These are phyloP conservation scores for Siniperca chuatsi DNA, from an alignment of 2,113 vertebrate genomes.

Conservation along the genomic window DNA sequence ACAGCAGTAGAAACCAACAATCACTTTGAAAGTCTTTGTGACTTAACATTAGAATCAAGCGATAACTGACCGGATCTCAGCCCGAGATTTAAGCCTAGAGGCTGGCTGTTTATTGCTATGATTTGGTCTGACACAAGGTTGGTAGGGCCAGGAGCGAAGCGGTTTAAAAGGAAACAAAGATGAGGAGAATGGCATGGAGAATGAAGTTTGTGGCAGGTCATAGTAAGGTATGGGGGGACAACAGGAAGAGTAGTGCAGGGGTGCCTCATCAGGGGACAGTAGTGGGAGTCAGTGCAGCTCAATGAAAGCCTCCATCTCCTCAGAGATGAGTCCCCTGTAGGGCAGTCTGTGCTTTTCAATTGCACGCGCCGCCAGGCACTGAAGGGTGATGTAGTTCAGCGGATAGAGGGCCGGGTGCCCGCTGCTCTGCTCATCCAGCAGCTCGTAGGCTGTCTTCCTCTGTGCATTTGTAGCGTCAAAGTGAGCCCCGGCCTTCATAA, in stretches of 20 bases:
- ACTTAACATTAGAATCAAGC: conserved; percentile 36
- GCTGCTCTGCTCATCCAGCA: conserved; percentile 91
- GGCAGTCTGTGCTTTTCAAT: conserved; percentile 93
- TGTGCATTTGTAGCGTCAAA: conserved; percentile 94
- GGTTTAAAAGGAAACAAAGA: conserved; percentile 11
- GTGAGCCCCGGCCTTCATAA: conserved; percentile 91
- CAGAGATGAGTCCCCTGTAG: conserved; percentile 94
- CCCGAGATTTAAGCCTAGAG: conserved; percentile 29
- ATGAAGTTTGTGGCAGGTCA: conserved; percentile 18
- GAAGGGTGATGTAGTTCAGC: conserved; percentile 92
- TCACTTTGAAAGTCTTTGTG: conserved; percentile 32
- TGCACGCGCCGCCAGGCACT: conserved; percentile 95
- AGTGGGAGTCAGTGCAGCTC: conserved; percentile 89
- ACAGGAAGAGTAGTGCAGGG: conserved; percentile 35
- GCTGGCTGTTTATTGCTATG: conserved; percentile 74
- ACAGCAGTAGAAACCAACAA: conserved; percentile 40
- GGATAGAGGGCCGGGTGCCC: conserved; percentile 90
- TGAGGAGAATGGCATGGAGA: not conserved
- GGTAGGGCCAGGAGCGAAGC: conserved; percentile 19
- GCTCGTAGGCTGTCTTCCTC: conserved; percentile 91
- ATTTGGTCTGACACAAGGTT: conserved; percentile 61
- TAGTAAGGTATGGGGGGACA: not conserved
- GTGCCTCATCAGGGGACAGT: conserved; percentile 18
- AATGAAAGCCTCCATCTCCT: conserved; percentile 96
- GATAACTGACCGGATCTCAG: conserved; percentile 49